Conservation (phyloP, 2,113 vertebrate genomes). For the Formicarius rufipectus region DNA sequence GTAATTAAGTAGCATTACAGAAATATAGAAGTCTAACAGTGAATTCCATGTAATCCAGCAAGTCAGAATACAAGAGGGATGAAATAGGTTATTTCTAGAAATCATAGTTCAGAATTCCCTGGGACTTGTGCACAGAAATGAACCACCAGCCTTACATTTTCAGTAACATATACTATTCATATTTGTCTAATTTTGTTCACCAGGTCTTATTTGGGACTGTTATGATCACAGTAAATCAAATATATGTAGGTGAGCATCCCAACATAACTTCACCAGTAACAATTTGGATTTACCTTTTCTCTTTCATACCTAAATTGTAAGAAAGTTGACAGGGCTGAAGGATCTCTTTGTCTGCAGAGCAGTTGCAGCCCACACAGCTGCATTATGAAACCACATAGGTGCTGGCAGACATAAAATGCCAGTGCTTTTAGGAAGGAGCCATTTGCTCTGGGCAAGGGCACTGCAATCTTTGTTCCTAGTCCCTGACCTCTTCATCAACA, state of each 20-base stretch:
- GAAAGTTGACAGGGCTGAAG: background rate
- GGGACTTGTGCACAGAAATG: background rate
- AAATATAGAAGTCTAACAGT: background rate
- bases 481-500: background rate
- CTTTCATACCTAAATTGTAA: background rate
- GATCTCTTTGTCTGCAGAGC: background rate
- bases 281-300: background rate
- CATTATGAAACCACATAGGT: accelerated
- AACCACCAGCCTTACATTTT: background rate
- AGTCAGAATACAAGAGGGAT: background rate
- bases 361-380: background rate
- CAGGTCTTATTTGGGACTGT: background rate
- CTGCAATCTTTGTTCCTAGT: background rate
- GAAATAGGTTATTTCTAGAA: background rate
- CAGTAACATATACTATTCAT: accelerated
- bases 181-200: background rate
- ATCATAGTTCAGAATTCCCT: background rate
- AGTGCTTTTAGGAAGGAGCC: background rate
- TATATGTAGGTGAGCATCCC: background rate
- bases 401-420: background rate
- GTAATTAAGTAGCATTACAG: background rate
- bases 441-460: background rate
- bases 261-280: background rate
- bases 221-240: background rate
- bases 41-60: background rate